Conservation (phyloP, 2,797 vertebrate genomes). For the Anomalospiza imberbis region DNA sequence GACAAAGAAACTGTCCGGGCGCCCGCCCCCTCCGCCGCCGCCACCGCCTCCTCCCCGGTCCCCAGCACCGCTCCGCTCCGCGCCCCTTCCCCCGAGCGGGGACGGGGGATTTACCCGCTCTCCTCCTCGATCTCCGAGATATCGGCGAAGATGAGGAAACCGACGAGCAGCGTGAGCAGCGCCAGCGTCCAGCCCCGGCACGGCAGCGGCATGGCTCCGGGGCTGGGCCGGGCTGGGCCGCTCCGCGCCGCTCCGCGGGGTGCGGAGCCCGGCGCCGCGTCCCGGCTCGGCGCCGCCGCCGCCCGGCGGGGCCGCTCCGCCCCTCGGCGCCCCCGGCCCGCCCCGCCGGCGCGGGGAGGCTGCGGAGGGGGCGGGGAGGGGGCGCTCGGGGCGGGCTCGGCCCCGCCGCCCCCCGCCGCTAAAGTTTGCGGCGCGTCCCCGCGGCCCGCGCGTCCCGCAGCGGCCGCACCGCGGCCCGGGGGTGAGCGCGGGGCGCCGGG, state of each 20-base stretch:
- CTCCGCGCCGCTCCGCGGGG: conserved; percentile 8
- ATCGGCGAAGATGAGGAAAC: conserved; percentile 87
- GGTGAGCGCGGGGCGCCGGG: neutral
- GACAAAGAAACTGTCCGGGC: conserved; percentile 76
- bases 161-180: conserved; percentile 82
- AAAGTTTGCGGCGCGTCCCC: conserved; percentile 3
- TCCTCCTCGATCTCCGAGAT: conserved; percentile 90
- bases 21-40: neutral
- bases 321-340: neutral
- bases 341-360: conserved; percentile 1
- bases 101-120: conserved; percentile 80
- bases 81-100: neutral
- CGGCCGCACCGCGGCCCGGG: neutral
- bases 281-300: conserved; percentile 9
- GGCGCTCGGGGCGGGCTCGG: neutral
- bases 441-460: neutral
- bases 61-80: neutral
- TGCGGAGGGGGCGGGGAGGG: neutral
- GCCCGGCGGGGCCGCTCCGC: conserved; percentile 16
- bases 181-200: conserved; percentile 86
- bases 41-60: neutral
- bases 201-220: conserved; percentile 82
- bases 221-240: conserved; percentile 15
- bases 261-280: conserved; percentile 7
- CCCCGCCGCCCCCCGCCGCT: neutral